Evolutionary conservation across 2,888 invertebrate genomes (phyloP), one percentile per base, ranked within the genome.

Genomic region (Nymphalis urticae): DNA sequence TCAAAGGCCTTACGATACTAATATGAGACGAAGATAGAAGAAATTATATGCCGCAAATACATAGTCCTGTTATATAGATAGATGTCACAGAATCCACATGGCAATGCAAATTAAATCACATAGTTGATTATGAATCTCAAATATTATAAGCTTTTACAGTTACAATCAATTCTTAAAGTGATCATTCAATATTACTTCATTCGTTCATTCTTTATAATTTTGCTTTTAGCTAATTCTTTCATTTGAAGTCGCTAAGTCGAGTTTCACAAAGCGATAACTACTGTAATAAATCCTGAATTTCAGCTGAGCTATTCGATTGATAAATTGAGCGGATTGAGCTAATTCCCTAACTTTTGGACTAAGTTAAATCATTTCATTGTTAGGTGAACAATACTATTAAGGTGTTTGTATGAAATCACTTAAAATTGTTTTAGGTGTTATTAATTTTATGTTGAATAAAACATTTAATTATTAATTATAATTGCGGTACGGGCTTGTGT

Each of bases 251-350:
- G 54, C 54, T 56, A 56, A 56, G 54, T 32, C 54, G 27, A 56
- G 54, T 58, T 58, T 42, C 58, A 58, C 58, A 58, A 58, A 58
- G 58, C 58, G 58, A 58, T 58, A 58, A 58, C 58, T 58, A 58
- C 42, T 42, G 58, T 58, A 58, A 58, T 58, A 58, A 58, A 58
- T 58, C 58, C 13, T 58, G 58, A 42, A 58, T 58, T 58, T 58
- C 58, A 42, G 58, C 58, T 58, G 42, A 58, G 58, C 58, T 58
- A 42, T 58, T 58, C 58, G 58, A 58, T 58, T 58, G 58, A 58
- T 58, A 58, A 58, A 58, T 58, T 58, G 58, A 58, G 36, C 58
- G 58, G 58, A 58, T 58, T 58, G 58, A 58, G 58, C 58, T 42
- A 58, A 58, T 58, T 58, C 58, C 19, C 58, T 36, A 58, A 58